Evolutionary conservation across 2,113 vertebrate genomes (phyloP).

Genomic region (Dolichotis patagonum): DNA sequence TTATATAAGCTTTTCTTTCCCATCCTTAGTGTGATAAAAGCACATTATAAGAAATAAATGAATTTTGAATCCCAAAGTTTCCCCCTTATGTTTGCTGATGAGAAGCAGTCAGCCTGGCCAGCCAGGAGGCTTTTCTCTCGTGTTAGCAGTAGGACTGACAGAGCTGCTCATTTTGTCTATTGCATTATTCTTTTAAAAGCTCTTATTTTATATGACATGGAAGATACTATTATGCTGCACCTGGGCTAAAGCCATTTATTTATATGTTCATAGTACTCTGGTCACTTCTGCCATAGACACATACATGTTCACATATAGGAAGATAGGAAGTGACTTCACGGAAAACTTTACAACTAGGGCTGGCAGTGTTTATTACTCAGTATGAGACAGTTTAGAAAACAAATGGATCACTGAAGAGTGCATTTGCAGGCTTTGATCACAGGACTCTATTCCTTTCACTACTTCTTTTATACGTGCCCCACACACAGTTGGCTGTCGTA

Average conservation of each 20-base stretch:
- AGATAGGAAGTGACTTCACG: not conserved
- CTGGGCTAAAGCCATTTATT: not conserved
- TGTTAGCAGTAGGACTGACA: not conserved
- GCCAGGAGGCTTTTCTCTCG: not conserved
- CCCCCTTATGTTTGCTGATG: not conserved
- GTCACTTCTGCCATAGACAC: not conserved
- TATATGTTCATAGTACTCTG: not conserved
- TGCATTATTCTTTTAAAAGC: not conserved
- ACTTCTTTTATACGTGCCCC: accelerated
- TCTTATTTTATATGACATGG: accelerated
- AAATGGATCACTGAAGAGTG: not conserved
- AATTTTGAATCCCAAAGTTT: not conserved
- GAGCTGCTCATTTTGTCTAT: not conserved
- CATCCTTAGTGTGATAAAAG: constrained; percentile 54
- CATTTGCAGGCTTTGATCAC: not conserved
- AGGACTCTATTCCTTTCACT: not conserved
- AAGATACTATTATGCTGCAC: not conserved
- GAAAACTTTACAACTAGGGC: not conserved
- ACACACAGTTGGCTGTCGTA: accelerated
- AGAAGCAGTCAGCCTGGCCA: not conserved
- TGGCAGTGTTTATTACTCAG: not conserved
- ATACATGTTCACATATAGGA: not conserved
- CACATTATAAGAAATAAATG: constrained; percentile 64
- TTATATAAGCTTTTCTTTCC: constrained; percentile 74
- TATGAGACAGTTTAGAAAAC: accelerated